These are phyloP conservation scores for Cheilinus undulatus DNA, from an alignment of 2,113 vertebrate species.

Conservation along the genomic window DNA sequence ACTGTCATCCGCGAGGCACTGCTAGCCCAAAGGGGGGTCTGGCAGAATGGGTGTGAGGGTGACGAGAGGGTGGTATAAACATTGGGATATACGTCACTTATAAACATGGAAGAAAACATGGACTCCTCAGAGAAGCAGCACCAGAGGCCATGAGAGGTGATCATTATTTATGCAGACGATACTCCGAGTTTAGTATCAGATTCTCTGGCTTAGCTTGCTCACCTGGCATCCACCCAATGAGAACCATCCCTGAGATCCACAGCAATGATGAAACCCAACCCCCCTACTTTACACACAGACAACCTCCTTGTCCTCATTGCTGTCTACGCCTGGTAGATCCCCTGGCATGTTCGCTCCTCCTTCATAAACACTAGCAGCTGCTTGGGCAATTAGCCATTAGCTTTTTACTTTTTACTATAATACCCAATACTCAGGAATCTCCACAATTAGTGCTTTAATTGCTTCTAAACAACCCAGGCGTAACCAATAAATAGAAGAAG, in stretches of 20 bases:
- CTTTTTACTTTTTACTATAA: constrained; percentile 82
- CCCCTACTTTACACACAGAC: constrained; percentile 28
- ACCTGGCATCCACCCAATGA: constrained; percentile 77
- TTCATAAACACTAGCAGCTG: constrained; percentile 86
- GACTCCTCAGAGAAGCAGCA: constrained; percentile 58
- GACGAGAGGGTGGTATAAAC: constrained; percentile 44
- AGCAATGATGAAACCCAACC: constrained; percentile 44
- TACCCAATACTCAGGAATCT: constrained; percentile 79
- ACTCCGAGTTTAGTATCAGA: constrained; percentile 54
- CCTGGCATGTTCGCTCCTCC: constrained; percentile 72
- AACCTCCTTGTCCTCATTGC: constrained; percentile 44
- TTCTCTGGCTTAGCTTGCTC: constrained; percentile 43
- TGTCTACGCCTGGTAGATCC: constrained; percentile 66
- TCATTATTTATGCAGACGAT: constrained; percentile 77
- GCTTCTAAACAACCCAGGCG: constrained; percentile 82
- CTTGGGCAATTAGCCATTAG: constrained; percentile 83
- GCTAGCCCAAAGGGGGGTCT: constrained; percentile 67
- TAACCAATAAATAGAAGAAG: constrained; percentile 79
- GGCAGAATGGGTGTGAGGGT: constrained; percentile 34
- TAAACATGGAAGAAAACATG: constrained; percentile 42
- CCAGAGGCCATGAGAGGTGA: constrained; percentile 73
- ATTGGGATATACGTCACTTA: constrained; percentile 56
- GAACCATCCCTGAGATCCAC: constrained; percentile 59
- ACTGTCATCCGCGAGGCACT: constrained; percentile 80
- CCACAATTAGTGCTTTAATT: constrained; percentile 86